These are phyloP conservation scores for Calycopis cecrops DNA, from an alignment of 1,140 invertebrate species.

Conservation along the genomic window DNA sequence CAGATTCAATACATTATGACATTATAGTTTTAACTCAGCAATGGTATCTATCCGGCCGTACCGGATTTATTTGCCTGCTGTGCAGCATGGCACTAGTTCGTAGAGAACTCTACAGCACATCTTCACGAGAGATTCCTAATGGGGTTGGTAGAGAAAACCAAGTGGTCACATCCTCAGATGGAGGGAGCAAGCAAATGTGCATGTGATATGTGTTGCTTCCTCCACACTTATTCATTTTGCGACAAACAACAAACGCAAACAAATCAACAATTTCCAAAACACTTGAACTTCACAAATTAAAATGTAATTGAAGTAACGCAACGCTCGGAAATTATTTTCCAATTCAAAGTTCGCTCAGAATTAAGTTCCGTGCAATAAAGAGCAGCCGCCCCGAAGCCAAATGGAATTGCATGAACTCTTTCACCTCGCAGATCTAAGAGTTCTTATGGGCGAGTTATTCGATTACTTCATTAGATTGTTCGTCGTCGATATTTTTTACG, in stretches of 20 bases:
- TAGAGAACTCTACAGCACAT: too few relatives aligned
- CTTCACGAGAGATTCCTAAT: too few relatives aligned
- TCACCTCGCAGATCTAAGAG: slow-evolving; percentile 29
- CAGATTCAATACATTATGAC: too few relatives aligned
- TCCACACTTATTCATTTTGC: too few relatives aligned
- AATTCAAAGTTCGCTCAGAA: slow-evolving; percentile 43
- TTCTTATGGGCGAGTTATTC: slow-evolving; percentile 30
- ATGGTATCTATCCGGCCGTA: too few relatives aligned
- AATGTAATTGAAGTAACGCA: slow-evolving; percentile 28
- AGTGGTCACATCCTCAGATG: too few relatives aligned
- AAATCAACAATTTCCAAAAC: neutral
- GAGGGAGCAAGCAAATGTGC: too few relatives aligned
- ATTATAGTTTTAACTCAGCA: too few relatives aligned
- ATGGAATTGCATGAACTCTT: slow-evolving; percentile 42
- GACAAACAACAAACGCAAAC: neutral
- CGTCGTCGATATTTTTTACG: slow-evolving; percentile 17
- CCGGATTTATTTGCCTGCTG: too few relatives aligned
- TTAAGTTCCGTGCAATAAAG: slow-evolving; percentile 36
- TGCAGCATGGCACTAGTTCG: too few relatives aligned
- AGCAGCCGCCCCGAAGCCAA: slow-evolving; percentile 32
- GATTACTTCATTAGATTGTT: slow-evolving; percentile 29
- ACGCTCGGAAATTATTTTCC: slow-evolving; percentile 36
- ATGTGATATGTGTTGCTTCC: too few relatives aligned
- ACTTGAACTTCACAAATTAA: slow-evolving; percentile 14
- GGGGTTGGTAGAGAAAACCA: too few relatives aligned